Evolutionary conservation across 2,888 invertebrate species (phyloP).

Genomic region (Lasioglossum lativentre): DNA sequence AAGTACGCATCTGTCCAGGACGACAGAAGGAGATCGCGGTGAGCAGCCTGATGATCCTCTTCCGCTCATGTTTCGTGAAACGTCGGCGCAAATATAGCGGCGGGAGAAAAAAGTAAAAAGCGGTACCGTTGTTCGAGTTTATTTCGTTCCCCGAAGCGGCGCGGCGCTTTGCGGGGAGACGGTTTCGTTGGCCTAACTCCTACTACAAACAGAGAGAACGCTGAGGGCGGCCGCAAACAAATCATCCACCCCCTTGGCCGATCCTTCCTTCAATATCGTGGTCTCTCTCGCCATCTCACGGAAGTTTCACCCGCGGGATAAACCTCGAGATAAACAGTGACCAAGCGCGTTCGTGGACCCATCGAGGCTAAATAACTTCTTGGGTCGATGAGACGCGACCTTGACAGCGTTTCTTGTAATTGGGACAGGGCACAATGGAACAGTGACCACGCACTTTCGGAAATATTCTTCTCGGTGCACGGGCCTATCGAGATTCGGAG

Average conservation of each 20-base stretch:
- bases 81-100: slow-evolving; percentile 59
- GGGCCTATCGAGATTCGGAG: not conserved
- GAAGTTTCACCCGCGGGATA: slow-evolving; percentile 34
- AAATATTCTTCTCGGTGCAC: slow-evolving; percentile 7
- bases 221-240: slow-evolving; percentile 77
- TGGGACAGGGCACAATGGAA: slow-evolving; percentile 45
- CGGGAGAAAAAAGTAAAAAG: slow-evolving; percentile 50
- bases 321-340: slow-evolving; percentile 64
- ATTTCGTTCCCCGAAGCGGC: slow-evolving; percentile 54
- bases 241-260: slow-evolving; percentile 45
- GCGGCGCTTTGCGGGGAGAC: slow-evolving; percentile 66
- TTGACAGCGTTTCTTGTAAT: slow-evolving; percentile 48
- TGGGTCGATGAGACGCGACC: slow-evolving; percentile 26
- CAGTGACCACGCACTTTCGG: slow-evolving; percentile 38
- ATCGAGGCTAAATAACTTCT: slow-evolving; percentile 31
- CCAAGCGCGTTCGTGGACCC: slow-evolving; percentile 48
- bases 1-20: slow-evolving; percentile 1
- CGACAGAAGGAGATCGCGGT: slow-evolving; percentile 29
- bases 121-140: slow-evolving; percentile 50
- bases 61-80: slow-evolving; percentile 62
- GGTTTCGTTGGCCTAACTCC: slow-evolving; percentile 75
- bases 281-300: not conserved
- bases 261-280: not conserved
- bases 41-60: slow-evolving; percentile 27
- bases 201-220: slow-evolving; percentile 77